phyloP scores from a whole-genome alignment of 2,888 invertebrate species.

The Nymphalis c-album region DNA sequence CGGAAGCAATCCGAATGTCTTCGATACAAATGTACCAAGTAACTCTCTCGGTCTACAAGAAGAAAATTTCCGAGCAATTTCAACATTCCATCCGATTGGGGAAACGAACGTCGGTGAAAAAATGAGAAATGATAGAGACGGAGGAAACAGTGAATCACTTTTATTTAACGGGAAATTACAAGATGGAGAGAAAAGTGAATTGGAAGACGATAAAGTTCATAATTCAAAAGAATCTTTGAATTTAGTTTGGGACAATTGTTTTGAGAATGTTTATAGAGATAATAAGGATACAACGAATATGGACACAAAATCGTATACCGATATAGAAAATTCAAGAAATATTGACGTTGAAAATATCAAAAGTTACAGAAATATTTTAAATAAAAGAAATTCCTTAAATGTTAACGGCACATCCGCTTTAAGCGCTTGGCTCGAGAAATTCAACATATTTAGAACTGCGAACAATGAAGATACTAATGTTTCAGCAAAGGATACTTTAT shows the following conservation, averaged over 20 bases:
- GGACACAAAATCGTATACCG: slow-evolving; percentile 46
- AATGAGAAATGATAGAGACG: slow-evolving; percentile 51
- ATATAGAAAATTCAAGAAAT: slow-evolving; percentile 53
- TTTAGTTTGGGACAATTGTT: slow-evolving; percentile 68
- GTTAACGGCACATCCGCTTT: slow-evolving; percentile 52
- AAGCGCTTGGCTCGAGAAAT: slow-evolving; percentile 62
- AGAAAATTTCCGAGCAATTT: slow-evolving; percentile 71
- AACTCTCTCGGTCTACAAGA: slow-evolving; percentile 48
- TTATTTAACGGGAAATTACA: slow-evolving; percentile 43
- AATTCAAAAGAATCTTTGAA: slow-evolving; percentile 48
- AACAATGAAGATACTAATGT: slow-evolving; percentile 46
- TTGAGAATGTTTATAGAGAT: slow-evolving; percentile 54
- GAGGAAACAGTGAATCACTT: slow-evolving; percentile 54
- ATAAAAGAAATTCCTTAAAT: slow-evolving; percentile 59
- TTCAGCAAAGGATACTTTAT: slow-evolving; percentile 29
- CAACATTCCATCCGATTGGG: slow-evolving; percentile 57
- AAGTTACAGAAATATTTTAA: slow-evolving; percentile 51
- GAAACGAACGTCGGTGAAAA: slow-evolving; percentile 52
- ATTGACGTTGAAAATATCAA: slow-evolving; percentile 44
- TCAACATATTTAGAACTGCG: slow-evolving; percentile 57
- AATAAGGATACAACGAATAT: slow-evolving; percentile 46
- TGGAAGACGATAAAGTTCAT: slow-evolving; percentile 33
- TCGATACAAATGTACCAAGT: slow-evolving; percentile 48
- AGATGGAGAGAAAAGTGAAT: slow-evolving; percentile 32
- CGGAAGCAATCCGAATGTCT: slow-evolving; percentile 75